Conservation (phyloP, 2,797 vertebrate species). For the Coccyzus lansbergi region DNA sequence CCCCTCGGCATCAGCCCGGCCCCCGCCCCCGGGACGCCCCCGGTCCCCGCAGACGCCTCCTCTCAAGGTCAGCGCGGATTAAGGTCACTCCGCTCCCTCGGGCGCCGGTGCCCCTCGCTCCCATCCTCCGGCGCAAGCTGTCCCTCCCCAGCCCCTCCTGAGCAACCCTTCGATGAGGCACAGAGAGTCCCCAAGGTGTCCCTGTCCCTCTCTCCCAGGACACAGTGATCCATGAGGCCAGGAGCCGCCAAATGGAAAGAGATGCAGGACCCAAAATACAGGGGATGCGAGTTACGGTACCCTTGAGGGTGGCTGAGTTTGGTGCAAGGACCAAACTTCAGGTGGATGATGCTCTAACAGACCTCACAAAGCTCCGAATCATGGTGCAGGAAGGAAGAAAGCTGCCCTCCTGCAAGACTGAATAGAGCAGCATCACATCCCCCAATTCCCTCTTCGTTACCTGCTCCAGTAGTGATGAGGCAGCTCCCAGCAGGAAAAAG, state of each 20-base stretch:
- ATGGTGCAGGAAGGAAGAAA: background rate
- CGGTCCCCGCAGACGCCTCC: background rate
- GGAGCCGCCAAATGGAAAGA: rapidly evolving
- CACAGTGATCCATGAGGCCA: background rate
- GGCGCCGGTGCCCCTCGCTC: background rate
- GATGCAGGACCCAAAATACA: background rate
- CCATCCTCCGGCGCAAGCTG: background rate
- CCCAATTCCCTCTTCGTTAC: rapidly evolving
- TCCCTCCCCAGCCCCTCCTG: background rate
- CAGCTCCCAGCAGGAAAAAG: background rate
- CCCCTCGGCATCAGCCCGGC: background rate
- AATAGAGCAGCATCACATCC: background rate
- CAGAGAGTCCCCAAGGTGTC: background rate
- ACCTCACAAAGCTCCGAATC: background rate
- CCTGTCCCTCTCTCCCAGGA: no score
- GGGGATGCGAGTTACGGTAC: background rate
- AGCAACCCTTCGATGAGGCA: background rate
- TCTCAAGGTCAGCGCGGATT: slow-evolving; percentile 48
- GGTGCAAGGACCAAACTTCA: background rate
- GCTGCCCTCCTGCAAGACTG: background rate
- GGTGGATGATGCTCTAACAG: background rate
- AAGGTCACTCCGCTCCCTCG: slow-evolving; percentile 25
- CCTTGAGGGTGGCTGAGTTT: background rate
- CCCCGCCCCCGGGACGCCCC: background rate
- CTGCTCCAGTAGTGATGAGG: background rate